Evolutionary conservation across 92 coral and sea anemone species (phyloP).

Genomic region (Blastomussa wellsi): DNA sequence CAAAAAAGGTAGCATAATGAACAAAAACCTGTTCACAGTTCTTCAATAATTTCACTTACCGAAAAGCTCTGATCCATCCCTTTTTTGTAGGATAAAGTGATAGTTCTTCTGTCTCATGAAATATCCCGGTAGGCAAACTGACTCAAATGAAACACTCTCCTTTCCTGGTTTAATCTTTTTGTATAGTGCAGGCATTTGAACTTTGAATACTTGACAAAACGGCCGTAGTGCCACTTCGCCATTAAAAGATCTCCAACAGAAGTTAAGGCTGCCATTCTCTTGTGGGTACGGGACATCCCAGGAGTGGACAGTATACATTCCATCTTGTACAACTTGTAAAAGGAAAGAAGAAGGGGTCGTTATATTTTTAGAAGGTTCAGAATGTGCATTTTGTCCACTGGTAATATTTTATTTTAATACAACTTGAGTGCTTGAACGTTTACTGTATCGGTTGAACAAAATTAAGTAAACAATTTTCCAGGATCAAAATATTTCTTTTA

Average conservation of each 20-base stretch:
- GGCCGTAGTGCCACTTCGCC: slow-evolving; percentile 50
- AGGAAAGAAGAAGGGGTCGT: not conserved
- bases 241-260: slow-evolving; percentile 64
- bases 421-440: too few relatives aligned
- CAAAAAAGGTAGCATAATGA: too few relatives aligned
- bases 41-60: slow-evolving; percentile 9
- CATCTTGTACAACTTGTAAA: slow-evolving; percentile 70
- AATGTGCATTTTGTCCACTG: too few relatives aligned
- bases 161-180: not conserved
- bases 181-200: slow-evolving; percentile 25
- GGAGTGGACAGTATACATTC: slow-evolving; percentile 70
- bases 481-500: not conserved
- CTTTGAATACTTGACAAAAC: slow-evolving; percentile 62
- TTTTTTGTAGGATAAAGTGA: slow-evolving; percentile 51
- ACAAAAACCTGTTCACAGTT: too few relatives aligned
- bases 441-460: too few relatives aligned
- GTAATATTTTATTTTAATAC: too few relatives aligned
- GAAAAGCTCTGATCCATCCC: slow-evolving; percentile 50
- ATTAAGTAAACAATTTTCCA: too few relatives aligned
- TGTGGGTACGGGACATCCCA: slow-evolving; percentile 72
- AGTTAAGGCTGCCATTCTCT: slow-evolving; percentile 52
- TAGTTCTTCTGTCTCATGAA: slow-evolving; percentile 83
- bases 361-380: too few relatives aligned
- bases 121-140: slow-evolving; percentile 76
- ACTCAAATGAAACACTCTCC: slow-evolving; percentile 68